Conservation (phyloP, 1,140 invertebrate species). For the Aphis craccivora region DNA sequence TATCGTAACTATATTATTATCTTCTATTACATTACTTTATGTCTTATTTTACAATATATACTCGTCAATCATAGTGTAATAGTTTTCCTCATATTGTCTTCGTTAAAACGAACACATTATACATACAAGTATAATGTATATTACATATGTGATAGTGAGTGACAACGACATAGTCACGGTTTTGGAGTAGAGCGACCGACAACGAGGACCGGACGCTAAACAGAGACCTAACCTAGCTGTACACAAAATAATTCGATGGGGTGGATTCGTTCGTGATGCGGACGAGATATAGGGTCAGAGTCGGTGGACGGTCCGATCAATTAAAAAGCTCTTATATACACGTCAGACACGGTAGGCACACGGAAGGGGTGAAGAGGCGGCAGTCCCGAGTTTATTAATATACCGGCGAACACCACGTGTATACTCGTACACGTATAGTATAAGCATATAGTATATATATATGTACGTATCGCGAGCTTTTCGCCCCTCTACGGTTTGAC, state of each 20-base stretch:
- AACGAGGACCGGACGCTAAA: neutral
- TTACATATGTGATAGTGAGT: neutral
- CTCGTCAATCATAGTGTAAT: too few species aligned
- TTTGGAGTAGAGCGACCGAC: neutral
- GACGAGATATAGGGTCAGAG: neutral
- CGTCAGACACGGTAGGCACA: neutral
- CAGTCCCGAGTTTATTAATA: conserved; percentile 23
- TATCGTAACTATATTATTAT: too few species aligned
- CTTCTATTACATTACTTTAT: too few species aligned
- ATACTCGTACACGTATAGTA: neutral
- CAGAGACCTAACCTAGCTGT: neutral
- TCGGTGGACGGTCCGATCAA: conserved; percentile 26
- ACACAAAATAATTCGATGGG: neutral
- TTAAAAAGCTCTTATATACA: conserved; percentile 33
- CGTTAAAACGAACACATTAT: neutral
- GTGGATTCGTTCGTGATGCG: neutral
- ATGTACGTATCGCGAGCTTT: neutral
- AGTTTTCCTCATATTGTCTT: neutral
- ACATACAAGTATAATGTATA: neutral
- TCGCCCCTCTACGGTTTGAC: neutral
- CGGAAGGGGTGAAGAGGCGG: neutral
- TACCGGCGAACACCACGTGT: neutral
- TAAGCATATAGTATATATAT: neutral
- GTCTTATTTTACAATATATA: too few species aligned
- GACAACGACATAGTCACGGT: neutral